Conservation (phyloP, 2,797 vertebrate genomes). For the Falco naumanni region DNA sequence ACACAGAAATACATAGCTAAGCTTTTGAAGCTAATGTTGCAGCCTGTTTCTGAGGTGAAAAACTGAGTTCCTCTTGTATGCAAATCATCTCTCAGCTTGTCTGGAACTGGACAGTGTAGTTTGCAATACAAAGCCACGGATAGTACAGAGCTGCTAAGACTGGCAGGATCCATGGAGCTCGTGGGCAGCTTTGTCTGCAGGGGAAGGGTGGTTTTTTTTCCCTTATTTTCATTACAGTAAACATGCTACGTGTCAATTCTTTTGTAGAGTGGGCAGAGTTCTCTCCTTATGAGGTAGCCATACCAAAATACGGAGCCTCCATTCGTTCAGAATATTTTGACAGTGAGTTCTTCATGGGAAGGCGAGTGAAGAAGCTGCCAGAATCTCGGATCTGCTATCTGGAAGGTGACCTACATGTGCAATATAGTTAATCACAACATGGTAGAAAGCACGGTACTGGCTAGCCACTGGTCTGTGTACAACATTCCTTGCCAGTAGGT, state of each 20-base stretch:
- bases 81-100: neutral
- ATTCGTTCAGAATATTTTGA: slow-evolving; percentile 85
- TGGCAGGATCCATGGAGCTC: neutral
- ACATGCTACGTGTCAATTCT: neutral
- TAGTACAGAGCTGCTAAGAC: neutral
- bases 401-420: slow-evolving; percentile 76
- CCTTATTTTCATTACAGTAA: neutral
- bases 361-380: slow-evolving; percentile 80
- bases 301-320: slow-evolving; percentile 86
- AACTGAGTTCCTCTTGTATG: neutral
- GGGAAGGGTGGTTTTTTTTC: neutral
- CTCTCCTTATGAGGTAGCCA: slow-evolving; percentile 86
- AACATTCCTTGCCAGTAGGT: neutral
- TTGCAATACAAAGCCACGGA: neutral
- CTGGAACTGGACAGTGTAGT: neutral
- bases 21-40: neutral
- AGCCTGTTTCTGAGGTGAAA: neutral
- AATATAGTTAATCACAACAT: neutral
- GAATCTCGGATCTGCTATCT: slow-evolving; percentile 85
- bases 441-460: neutral
- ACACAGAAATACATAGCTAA: neutral
- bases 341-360: slow-evolving; percentile 88
- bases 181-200: neutral
- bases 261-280: slow-evolving; percentile 88
- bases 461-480: neutral